phyloP scores from a whole-genome alignment of 2,888 invertebrate species.

The Schizotus pectinicornis region DNA sequence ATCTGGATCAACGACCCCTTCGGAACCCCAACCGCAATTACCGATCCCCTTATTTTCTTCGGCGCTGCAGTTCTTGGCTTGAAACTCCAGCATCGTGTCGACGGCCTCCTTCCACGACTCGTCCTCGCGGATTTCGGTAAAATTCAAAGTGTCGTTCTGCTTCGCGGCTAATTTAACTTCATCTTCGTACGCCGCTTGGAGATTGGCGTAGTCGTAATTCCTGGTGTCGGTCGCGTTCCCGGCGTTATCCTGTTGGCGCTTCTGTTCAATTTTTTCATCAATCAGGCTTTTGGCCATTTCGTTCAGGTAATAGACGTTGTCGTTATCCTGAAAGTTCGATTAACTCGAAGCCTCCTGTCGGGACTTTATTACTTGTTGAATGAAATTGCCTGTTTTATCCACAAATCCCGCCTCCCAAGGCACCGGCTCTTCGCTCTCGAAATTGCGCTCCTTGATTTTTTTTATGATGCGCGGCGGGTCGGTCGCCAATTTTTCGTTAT shows the following conservation, averaged over 20 bases:
- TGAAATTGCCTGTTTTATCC: slow-evolving; percentile 35
- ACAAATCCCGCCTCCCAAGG: slow-evolving; percentile 48
- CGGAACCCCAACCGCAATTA: slow-evolving; percentile 6
- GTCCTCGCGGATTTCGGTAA: slow-evolving; percentile 55
- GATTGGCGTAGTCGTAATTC: slow-evolving; percentile 57
- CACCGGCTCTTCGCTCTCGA: slow-evolving; percentile 40
- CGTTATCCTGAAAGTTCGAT: slow-evolving; percentile 23
- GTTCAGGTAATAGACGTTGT: slow-evolving; percentile 30
- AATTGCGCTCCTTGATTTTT: slow-evolving; percentile 39
- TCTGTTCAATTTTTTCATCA: slow-evolving; percentile 21
- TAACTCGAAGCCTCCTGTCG: not conserved
- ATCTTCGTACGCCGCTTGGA: slow-evolving; percentile 60
- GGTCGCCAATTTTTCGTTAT: slow-evolving; percentile 7
- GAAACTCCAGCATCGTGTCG: slow-evolving; percentile 52
- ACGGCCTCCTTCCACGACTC: slow-evolving; percentile 53
- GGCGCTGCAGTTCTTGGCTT: slow-evolving; percentile 58
- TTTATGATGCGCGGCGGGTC: slow-evolving; percentile 20
- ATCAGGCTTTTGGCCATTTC: slow-evolving; percentile 28
- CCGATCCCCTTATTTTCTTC: slow-evolving; percentile 60
- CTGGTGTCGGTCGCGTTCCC: slow-evolving; percentile 30
- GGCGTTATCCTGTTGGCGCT: slow-evolving; percentile 13
- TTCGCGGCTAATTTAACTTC: slow-evolving; percentile 47
- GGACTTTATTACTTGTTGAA: slow-evolving; percentile 16
- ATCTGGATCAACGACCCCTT: not conserved
- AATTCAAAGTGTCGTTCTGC: slow-evolving; percentile 56